phyloP scores from a whole-genome alignment of 2,888 invertebrate species.

The Leucoptera coffeella region DNA sequence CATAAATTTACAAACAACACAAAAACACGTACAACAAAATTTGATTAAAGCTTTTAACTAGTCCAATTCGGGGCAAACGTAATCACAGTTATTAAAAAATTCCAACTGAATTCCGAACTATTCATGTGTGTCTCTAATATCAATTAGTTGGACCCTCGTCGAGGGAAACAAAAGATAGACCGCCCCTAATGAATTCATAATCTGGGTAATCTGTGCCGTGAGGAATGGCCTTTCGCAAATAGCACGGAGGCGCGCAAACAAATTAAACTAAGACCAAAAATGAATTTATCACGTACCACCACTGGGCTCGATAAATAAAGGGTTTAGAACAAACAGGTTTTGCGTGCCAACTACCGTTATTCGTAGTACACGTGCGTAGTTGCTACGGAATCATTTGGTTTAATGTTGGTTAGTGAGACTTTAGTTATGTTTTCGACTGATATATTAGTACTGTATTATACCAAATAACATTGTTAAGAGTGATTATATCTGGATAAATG shows the following conservation, averaged over 20 bases:
- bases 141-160: constrained; percentile 29
- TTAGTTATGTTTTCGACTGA: too few species aligned
- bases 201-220: constrained; percentile 50
- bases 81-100: background rate
- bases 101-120: constrained; percentile 10
- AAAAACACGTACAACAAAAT: too few species aligned
- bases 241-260: constrained; percentile 28
- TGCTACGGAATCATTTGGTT: too few species aligned
- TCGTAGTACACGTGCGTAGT: constrained; percentile 1
- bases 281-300: constrained; percentile 41
- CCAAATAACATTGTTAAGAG: too few species aligned
- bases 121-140: constrained; percentile 35
- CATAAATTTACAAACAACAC: too few species aligned
- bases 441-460: too few species aligned
- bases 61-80: background rate
- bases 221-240: constrained; percentile 44
- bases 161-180: constrained; percentile 28
- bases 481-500: too few species aligned
- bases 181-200: constrained; percentile 49
- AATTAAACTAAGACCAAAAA: constrained; percentile 49
- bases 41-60: too few species aligned
- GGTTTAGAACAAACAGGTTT: too few species aligned
- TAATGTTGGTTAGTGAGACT: too few species aligned
- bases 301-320: constrained; percentile 11
- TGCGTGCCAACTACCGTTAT: constrained; percentile 33